Evolutionary conservation across 2,113 vertebrate genomes (phyloP), one percentile per base, ranked within the genome.

Genomic region (Seriola quinqueradiata): DNA sequence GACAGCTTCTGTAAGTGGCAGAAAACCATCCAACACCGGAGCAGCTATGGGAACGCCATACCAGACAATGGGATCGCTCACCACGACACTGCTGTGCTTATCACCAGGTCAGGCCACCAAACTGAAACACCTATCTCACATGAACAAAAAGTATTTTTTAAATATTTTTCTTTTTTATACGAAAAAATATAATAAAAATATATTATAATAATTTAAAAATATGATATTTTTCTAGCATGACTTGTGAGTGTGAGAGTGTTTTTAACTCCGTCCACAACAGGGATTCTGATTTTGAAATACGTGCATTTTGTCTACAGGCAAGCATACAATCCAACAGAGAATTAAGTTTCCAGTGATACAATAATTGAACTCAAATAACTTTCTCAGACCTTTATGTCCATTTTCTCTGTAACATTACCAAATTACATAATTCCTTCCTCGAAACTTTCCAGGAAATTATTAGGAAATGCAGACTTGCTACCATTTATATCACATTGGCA

Each of bases 1-100:
- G 98, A 99, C 96, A 99, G 98, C 93, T 99, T 99, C 94, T 99
- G 98, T 91, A 99, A 98, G 86, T 99, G 98, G 98, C 98, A 99
- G 95, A 99, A 99, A 91, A 97, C 97, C 91, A 99, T 99, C 40
- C 96, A 98, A 89, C 97, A 96, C 93, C 96, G 96, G 72, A 97
- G 95, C 1, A 96, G 97, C 87, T 96, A 98, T 0, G 97, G 98
- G 21, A 99, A 99, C 0, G 97, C 98, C 82, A 98, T 99, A 84
- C 97, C 98, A 0, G 98, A 99, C 92, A 98, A 98, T 0, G 98
- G 98, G 14, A 97, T 99, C 3, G 98, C 98, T 87, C 96, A 98
- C 93, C 98, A 99, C 0, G 98, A 99, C 90, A 99, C 97, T 0
- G 98, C 98, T 0, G 98, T 99, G 79, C 97, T 99, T 17, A 98